Conservation (phyloP, 2,797 vertebrate genomes). For the Rhinatrema bivittatum region DNA sequence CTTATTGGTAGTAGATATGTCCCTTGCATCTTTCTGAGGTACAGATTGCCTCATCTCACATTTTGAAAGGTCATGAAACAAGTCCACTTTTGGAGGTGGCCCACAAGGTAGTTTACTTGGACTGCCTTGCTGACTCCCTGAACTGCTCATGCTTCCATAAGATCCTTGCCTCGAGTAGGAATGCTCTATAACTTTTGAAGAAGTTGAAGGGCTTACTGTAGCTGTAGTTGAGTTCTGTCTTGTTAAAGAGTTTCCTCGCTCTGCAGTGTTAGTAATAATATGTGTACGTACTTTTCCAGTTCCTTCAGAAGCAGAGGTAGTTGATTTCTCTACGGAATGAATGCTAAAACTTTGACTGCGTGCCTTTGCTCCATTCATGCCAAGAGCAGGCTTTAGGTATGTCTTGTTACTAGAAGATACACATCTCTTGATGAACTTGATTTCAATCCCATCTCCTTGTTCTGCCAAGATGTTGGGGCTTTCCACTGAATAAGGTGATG, state of each 20-base stretch:
- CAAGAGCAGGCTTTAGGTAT: slow-evolving; percentile 78
- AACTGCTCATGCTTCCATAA: slow-evolving; percentile 50
- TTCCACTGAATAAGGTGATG: slow-evolving; percentile 29
- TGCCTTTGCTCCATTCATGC: slow-evolving; percentile 89
- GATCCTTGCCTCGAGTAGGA: slow-evolving; percentile 46
- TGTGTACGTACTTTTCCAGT: slow-evolving; percentile 74
- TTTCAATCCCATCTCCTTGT: slow-evolving; percentile 52
- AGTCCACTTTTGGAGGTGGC: slow-evolving; percentile 46
- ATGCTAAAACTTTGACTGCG: slow-evolving; percentile 85
- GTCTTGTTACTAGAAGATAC: slow-evolving; percentile 73
- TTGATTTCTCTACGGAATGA: slow-evolving; percentile 68
- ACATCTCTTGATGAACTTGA: slow-evolving; percentile 66
- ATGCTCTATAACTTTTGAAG: slow-evolving; percentile 24
- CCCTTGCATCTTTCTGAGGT: slow-evolving; percentile 43
- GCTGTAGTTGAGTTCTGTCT: slow-evolving; percentile 61
- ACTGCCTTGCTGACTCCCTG: slow-evolving; percentile 51
- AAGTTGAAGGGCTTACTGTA: slow-evolving; percentile 39
- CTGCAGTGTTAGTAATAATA: slow-evolving; percentile 85
- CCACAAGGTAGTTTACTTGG: slow-evolving; percentile 57
- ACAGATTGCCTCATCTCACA: slow-evolving; percentile 35
- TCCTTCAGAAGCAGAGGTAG: slow-evolving; percentile 53
- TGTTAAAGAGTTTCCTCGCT: slow-evolving; percentile 77
- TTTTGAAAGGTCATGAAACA: slow-evolving; percentile 24
- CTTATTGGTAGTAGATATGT: slow-evolving; percentile 33
- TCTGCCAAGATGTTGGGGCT: slow-evolving; percentile 28